A percentile compares a stretch with the other conserved stretches of the same genome.
Evolutionary conservation across 2,113 vertebrate genomes (phyloP).

Genomic region (Platysteira castanea): DNA sequence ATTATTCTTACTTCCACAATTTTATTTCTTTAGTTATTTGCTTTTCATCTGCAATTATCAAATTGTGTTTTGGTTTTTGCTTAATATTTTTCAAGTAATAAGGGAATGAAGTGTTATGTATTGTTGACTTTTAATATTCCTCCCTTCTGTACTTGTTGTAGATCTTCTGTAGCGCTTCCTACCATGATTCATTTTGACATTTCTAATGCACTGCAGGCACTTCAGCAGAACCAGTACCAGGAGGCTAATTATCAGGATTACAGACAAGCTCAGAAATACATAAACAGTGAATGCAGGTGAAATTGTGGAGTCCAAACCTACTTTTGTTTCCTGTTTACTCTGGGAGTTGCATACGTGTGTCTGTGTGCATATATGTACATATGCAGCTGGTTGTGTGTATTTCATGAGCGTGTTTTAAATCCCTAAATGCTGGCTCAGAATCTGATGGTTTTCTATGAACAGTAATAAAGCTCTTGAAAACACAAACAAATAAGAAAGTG

Average conservation of each 20-base stretch:
- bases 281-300: neutral
- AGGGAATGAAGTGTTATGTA: neutral
- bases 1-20: neutral
- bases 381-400: neutral
- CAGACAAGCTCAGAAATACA: neutral
- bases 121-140: slow-evolving; percentile 15
- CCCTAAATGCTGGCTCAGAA: neutral
- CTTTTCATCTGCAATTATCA: slow-evolving; percentile 24
- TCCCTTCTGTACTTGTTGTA: neutral
- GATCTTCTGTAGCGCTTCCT: slow-evolving; percentile 5
- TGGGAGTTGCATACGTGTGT: neutral
- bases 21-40: neutral
- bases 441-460: neutral
- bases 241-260: slow-evolving; percentile 44
- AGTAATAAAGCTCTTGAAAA: neutral
- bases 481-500: neutral
- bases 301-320: neutral
- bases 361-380: neutral
- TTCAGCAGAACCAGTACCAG: slow-evolving; percentile 22
- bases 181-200: slow-evolving; percentile 30
- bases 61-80: slow-evolving; percentile 2
- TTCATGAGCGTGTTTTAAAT: neutral
- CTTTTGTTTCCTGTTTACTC: neutral
- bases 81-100: neutral
- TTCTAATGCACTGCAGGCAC: neutral